Base-by-base conservation (phyloP, 2,797 vertebrate genomes). In the Dendrocincla tyrannina region DNA sequence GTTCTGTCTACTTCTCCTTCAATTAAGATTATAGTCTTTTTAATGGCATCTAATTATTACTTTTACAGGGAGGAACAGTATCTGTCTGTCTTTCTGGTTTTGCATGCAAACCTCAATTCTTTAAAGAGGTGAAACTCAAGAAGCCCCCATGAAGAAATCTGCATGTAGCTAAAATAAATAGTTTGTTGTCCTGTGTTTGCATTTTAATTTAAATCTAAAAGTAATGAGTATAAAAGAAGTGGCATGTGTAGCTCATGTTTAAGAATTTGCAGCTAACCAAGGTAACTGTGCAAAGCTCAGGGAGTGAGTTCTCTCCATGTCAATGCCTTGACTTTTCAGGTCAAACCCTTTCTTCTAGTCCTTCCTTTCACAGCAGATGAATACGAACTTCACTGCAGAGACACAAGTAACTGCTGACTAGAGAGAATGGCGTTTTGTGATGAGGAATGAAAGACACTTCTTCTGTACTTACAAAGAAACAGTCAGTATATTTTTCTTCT, bases 191-290 rank as follows among this genome's bases (percentile, higher is more conserved):
- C 32, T 64, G 4, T 33, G 8, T 52, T 78, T 72, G 9, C 17
- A 64, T 84, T 91, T 91, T 83, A 92, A 78, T 20, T 63, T 49
- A 80, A 70, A 73, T 20, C 28, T 68, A 41, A 92, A 91, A 83
- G 17, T 16, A 9, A 18, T 22, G 28, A 85, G 42, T 62, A 47
- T 70, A 39, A 78, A 81, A 85, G 60, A 37, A 72, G 13, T 4
- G 1, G 20, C 14, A 11, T 19, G 5, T 33, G 18, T 50, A 77
- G n/a, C 11, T 88, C 1, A 0, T n/a, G n/a, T 55, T 81, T 76
- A 75, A 91, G 85, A 75, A 72, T 78, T 80, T 88, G 46, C 46
- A 83, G n/a, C 53, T 88, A 58, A 47, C 50, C 4, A 1, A 69
- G 59, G 59, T 73, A 92, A 80, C 23, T 1, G 1, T 23, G 74